A percentile compares a stretch with the other conserved stretches of the same genome.
These are phyloP conservation scores for Stichopus horrens DNA, from an alignment of 53 echinoderm and acorn worm genomes.

Conservation along the genomic window DNA sequence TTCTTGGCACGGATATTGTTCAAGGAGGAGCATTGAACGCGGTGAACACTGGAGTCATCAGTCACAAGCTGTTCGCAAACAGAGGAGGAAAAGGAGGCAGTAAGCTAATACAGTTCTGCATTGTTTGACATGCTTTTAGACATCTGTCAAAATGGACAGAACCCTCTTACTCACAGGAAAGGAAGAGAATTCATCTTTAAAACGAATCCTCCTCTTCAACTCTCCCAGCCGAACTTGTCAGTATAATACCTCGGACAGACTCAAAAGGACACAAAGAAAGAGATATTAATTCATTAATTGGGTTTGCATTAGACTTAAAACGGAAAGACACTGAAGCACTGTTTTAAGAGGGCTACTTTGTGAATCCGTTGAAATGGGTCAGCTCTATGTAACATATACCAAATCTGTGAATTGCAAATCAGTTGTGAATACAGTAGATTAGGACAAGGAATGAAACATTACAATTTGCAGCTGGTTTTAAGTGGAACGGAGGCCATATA, in stretches of 20 bases:
- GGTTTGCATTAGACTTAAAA: not conserved
- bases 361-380: too few relatives aligned
- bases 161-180: constrained; percentile 17
- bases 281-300: not conserved
- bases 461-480: too few relatives aligned
- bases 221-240: not conserved
- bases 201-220: not conserved
- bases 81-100: not conserved
- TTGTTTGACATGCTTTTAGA: constrained; percentile 43
- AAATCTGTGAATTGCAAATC: too few relatives aligned
- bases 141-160: constrained; percentile 43
- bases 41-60: constrained; percentile 5
- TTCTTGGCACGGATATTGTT: not conserved
- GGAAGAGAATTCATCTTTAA: constrained; percentile 2
- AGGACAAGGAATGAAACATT: too few relatives aligned
- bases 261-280: not conserved
- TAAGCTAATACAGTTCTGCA: constrained; percentile 10
- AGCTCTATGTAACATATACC: too few relatives aligned
- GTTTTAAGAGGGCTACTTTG: too few relatives aligned
- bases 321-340: too few relatives aligned
- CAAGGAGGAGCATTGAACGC: constrained; percentile 2
- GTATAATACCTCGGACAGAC: not conserved
- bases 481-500: too few relatives aligned
- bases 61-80: constrained; percentile 37
- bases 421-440: too few relatives aligned